Base-by-base conservation (phyloP, 2,888 invertebrate genomes). In the Megamerina dolium region DNA sequence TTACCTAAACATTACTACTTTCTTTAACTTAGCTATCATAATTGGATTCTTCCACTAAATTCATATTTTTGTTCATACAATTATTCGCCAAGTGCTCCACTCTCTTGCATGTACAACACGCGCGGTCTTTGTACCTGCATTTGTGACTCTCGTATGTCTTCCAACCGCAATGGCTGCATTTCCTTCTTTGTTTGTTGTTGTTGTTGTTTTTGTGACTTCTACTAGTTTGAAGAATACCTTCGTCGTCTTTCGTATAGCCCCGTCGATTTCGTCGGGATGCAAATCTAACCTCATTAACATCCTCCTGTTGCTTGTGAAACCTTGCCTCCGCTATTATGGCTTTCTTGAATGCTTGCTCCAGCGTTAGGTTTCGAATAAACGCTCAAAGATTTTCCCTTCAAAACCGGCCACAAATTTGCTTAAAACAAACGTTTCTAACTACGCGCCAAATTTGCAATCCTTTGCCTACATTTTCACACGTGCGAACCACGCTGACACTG, bases 391-490 rank as follows among this genome's bases (percentile, higher is more conserved):
- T n/a, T n/a, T n/a, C n/a, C n/a, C n/a, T n/a, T n/a, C n/a, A n/a
- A n/a, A n/a, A n/a, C n/a, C 41, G 14, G 34, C 26, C 6, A 41
- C 33, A 14, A 41, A 41, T 34, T 41, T 33, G 17, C 34, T 33
- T 17, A 33, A 39, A 31, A 48, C 13, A 19, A 36, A 36, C 14
- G 14, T 9, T 5, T 36, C 36, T 12, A 36, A 36, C 14, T 36
- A 16, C 32, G 26, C 10, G 26, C n/a, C n/a, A n/a, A n/a, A n/a
- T 18, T 18, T 34, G 19, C 34, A 34, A 2, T 34, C 18, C 4
- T 23, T 43, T n/a, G n/a, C n/a, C n/a, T n/a, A n/a, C n/a, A n/a
- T n/a, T n/a, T n/a, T n/a, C n/a, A n/a, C n/a, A n/a, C n/a, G n/a
- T 2, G 19, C 17, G 16, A 26, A 37, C 37, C 40, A 40, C 8